These are phyloP conservation scores for Zootermopsis nevadensis DNA, from an alignment of 2,888 invertebrate genomes.

Conservation along the genomic window DNA sequence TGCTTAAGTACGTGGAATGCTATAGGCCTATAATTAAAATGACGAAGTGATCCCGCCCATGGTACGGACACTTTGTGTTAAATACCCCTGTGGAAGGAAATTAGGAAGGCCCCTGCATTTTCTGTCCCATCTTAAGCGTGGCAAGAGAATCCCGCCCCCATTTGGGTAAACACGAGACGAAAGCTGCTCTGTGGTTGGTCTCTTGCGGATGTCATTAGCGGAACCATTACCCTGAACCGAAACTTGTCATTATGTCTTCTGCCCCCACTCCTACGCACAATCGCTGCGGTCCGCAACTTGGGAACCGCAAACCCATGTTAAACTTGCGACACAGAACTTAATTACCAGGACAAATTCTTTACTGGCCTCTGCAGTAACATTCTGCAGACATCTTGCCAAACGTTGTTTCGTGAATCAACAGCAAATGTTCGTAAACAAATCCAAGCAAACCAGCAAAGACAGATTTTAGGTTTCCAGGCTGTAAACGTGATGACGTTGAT, in stretches of 20 bases:
- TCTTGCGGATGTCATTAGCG: slow-evolving; percentile 42
- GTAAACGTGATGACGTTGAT: too few species aligned
- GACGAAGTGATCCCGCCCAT: not conserved
- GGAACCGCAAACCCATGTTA: not conserved
- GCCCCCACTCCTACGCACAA: not conserved
- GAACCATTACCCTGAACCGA: slow-evolving; percentile 43
- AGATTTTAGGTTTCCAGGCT: too few species aligned
- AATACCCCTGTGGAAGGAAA: not conserved
- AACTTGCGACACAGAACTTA: too few species aligned
- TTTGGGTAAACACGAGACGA: slow-evolving; percentile 6
- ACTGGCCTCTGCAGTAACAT: too few species aligned
- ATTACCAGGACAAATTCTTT: too few species aligned
- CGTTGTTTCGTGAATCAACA: too few species aligned
- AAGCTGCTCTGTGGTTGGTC: slow-evolving; percentile 37
- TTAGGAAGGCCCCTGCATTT: not conserved
- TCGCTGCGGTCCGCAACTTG: not conserved
- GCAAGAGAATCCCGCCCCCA: slow-evolving; percentile 20
- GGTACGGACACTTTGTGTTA: not conserved
- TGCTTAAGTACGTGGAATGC: too few species aligned
- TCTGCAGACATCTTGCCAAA: too few species aligned
- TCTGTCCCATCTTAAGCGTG: not conserved
- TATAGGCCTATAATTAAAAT: not conserved
- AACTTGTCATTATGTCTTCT: slow-evolving; percentile 45
- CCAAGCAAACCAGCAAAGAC: too few species aligned
- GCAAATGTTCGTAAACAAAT: too few species aligned